Percentiles rank a stretch among this genome's conserved stretches.
Evolutionary conservation across 1,140 invertebrate genomes (phyloP).

Genomic region (Parapsyche elsis): DNA sequence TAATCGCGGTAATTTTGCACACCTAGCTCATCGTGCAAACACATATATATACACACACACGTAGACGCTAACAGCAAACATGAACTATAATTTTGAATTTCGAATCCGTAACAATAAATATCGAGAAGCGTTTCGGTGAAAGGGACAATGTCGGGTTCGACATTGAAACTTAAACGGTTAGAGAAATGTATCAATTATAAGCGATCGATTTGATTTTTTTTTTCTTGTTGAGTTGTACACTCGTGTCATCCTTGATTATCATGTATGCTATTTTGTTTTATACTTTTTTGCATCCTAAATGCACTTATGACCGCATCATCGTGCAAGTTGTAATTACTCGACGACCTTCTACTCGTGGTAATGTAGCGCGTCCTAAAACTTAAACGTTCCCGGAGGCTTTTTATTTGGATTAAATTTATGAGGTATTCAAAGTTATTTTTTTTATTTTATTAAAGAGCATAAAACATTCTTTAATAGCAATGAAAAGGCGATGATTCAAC

Average conservation of each 20-base stretch:
- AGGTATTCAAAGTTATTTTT: not conserved
- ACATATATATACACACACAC: too few relatives aligned
- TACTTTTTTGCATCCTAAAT: not conserved
- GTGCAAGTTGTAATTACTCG: not conserved
- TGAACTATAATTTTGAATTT: too few relatives aligned
- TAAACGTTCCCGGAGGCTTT: not conserved
- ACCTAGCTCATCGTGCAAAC: too few relatives aligned
- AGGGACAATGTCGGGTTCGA: not conserved
- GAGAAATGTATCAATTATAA: not conserved
- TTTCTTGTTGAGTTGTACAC: not conserved
- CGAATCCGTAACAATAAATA: not conserved
- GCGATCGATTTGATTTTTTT: not conserved
- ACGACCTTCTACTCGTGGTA: not conserved
- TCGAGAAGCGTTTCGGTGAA: constrained; percentile 8
- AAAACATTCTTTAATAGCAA: too few relatives aligned
- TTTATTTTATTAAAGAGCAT: too few relatives aligned
- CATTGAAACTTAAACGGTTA: not conserved
- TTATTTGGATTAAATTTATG: constrained; percentile 9
- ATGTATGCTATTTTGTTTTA: not conserved
- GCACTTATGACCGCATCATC: not conserved
- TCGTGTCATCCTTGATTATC: constrained; percentile 7
- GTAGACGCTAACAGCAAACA: too few relatives aligned
- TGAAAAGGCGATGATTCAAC: too few relatives aligned
- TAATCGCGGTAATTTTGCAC: too few relatives aligned
- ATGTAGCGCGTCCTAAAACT: not conserved